Evolutionary conservation across 2,888 invertebrate genomes (phyloP), one percentile per base, ranked within the genome.

Genomic region (Euphydryas editha): DNA sequence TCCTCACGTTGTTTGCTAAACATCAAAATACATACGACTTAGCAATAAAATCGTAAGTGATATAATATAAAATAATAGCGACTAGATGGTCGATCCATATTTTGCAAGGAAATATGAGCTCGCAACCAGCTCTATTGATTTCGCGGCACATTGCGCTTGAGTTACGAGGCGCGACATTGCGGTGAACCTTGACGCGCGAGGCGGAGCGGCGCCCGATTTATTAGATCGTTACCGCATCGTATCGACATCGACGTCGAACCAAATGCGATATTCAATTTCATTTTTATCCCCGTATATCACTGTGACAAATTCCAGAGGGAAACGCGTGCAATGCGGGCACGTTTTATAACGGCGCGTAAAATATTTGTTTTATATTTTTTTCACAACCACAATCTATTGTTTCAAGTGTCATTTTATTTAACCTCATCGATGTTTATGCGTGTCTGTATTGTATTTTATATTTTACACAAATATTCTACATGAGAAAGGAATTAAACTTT

Each of bases 91-190:
- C 51, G 36, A 62, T 58, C 44, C 21, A 61, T 62, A 56, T 57
- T 59, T 44, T 47, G 44, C 57, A 59, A 65, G 62, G 62, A 69
- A 65, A 66, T 66, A 67, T 69, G 64, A 42, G 55, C 56, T 58
- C 49, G 46, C 54, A 37, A 42, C 81, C 82, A 81, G 81, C 79
- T 86, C 84, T 90, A 88, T 91, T 89, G 90, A 92, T 91, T 91
- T 91, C 90, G 87, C 89, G 90, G 88, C 79, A 86, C 91, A 91
- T 91, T 89, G 90, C 81, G 72, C 82, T 75, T 86, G 88, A 91
- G 82, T 88, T 90, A 92, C 85, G 82, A 81, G 71, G 77, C 71
- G 55, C 65, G 63, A 61, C 65, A 63, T 81, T 85, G 89, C 82
- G 87, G 86, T 85, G 85, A 83, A 85, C 84, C 83, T 81, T 85